Evolutionary conservation across 2,888 invertebrate genomes (phyloP).

Genomic region (Limenitis camilla): DNA sequence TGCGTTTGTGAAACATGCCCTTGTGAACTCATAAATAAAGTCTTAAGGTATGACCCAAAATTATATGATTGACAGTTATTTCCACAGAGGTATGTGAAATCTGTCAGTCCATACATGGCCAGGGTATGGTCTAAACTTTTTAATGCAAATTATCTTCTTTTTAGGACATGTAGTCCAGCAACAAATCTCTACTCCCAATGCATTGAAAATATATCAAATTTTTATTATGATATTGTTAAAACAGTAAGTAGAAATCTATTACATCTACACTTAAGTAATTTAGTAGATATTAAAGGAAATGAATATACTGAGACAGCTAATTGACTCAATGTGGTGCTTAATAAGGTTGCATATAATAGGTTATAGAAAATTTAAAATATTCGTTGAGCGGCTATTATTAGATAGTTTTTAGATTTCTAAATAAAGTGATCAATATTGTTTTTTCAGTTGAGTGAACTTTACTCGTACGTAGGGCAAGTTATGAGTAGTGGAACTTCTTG

Average conservation of each 20-base stretch:
- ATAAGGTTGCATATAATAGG: too few species aligned
- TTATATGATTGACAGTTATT: too few species aligned
- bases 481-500: constrained; percentile 25
- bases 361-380: too few species aligned
- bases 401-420: neutral
- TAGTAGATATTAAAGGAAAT: too few species aligned
- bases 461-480: constrained; percentile 19
- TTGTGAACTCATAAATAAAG: constrained; percentile 29
- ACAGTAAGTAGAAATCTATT: too few species aligned
- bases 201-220: constrained; percentile 22
- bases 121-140: too few species aligned
- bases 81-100: too few species aligned
- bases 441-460: constrained; percentile 25
- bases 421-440: neutral
- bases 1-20: constrained; percentile 34
- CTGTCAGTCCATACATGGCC: too few species aligned
- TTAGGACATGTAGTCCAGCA: constrained; percentile 37
- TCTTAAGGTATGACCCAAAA: constrained; percentile 38
- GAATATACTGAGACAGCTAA: too few species aligned
- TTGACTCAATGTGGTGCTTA: too few species aligned
- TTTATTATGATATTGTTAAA: constrained; percentile 25
- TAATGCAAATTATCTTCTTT: constrained; percentile 10
- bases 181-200: constrained; percentile 27
- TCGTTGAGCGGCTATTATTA: too few species aligned
- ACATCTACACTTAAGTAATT: too few species aligned